Base-by-base conservation (phyloP, 2,888 invertebrate species). In the Autographa gamma region DNA sequence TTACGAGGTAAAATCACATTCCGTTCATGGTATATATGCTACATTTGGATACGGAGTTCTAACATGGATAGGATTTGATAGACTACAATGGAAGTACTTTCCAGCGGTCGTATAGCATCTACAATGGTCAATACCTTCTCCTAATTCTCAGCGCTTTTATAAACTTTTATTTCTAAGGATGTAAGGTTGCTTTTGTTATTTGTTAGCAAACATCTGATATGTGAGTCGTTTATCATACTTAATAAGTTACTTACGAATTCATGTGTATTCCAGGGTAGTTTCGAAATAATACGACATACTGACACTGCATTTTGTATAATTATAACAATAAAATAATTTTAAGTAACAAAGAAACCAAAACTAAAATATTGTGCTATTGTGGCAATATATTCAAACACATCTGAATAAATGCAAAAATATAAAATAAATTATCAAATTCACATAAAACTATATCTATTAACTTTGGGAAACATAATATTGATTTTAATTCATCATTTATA, bases 1-100 rank as follows among this genome's bases (percentile, higher is more conserved):
- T 88, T 85, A 84, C 77, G 86, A 85, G 87, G 88, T 87, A 86
- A 86, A 88, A 82, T 82, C 82, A 83, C 76, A 83, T 79, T 74
- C 76, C 74, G 71, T 74, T 71, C 68, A 73, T 73, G 60, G 71
- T 56, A 25, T 43, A 70, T 59, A 70, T 9, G 60, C 56, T 34
- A 68, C 63, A 77, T 70, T 82, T 58, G 71, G 71, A 68, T 73
- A 63, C 69, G 60, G 64, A 60, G 68, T 66, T 61, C 66, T 25
- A 32, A 69, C 64, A 31, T 60, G 32, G 54, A 56, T 25, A 56
- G 4, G 4, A 5, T n/a, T 48, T 48, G n/a, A 48, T 48, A 48
- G 43, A 16, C 5, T 16, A 16, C 43, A 16, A 48, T 43, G 16
- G 16, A 2, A 34, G 16, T 43, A 14, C 14, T 43, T 43, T 43